Conservation (phyloP, 2,888 invertebrate species). For the Osmoderma eremita region DNA sequence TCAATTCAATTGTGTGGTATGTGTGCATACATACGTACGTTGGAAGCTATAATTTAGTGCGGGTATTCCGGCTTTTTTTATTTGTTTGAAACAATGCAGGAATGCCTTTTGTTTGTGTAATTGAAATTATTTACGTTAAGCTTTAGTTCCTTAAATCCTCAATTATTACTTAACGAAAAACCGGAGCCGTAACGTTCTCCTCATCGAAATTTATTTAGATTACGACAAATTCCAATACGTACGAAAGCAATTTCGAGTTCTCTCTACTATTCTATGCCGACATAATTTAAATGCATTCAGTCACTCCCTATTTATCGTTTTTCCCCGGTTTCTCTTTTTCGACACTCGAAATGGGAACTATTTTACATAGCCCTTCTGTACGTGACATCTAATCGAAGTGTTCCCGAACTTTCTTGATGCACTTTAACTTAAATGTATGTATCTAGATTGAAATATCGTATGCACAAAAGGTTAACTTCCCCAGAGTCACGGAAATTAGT, state of each 20-base stretch:
- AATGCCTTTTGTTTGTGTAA: too few species aligned
- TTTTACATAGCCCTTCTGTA: conserved; percentile 46
- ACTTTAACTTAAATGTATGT: conserved; percentile 33
- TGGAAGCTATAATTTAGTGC: too few species aligned
- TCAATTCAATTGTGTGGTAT: conserved; percentile 23
- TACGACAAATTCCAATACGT: conserved; percentile 23
- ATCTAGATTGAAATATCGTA: conserved; percentile 1
- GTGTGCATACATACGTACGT: not conserved
- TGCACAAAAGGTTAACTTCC: too few species aligned
- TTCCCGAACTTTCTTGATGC: conserved; percentile 39
- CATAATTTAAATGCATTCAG: conserved; percentile 34
- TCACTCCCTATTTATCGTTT: conserved; percentile 28
- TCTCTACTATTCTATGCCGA: conserved; percentile 14
- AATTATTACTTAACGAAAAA: too few species aligned
- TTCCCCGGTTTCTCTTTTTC: conserved; percentile 27
- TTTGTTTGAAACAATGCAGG: too few species aligned
- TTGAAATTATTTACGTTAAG: too few species aligned
- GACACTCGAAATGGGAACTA: conserved; percentile 46
- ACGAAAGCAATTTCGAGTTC: conserved; percentile 21
- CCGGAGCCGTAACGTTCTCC: not conserved
- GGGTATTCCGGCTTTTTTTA: too few species aligned
- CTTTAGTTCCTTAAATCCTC: too few species aligned
- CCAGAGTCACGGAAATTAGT: too few species aligned
- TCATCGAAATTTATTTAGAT: conserved; percentile 11
- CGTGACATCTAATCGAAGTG: conserved; percentile 48